A percentile compares a stretch with the other conserved stretches of the same genome.
Conservation (phyloP, 2,888 invertebrate species). For the Eristalinus sepulchralis region DNA sequence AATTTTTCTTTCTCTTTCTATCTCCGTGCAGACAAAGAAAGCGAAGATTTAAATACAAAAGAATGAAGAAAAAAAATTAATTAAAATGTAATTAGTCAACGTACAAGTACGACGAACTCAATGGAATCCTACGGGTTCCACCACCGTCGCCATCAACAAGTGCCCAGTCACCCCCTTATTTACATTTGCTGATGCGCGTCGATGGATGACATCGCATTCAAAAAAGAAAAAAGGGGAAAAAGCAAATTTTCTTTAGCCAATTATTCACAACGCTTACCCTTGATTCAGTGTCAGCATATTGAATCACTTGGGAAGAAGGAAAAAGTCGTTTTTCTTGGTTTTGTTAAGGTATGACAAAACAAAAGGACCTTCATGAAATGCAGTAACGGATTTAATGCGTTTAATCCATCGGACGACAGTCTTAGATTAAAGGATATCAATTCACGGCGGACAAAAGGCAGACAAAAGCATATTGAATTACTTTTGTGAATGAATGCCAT, state of each 20-base stretch:
- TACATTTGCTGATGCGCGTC: constrained; percentile 33
- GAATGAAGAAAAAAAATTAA: constrained; percentile 21
- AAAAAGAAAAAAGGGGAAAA: background rate
- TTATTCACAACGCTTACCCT: constrained; percentile 33
- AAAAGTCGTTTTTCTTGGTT: background rate
- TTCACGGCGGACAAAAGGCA: constrained; percentile 41
- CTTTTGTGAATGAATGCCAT: background rate
- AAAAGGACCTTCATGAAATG: constrained; percentile 32
- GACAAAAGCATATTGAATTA: constrained; percentile 58
- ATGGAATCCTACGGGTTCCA: background rate
- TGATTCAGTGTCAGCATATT: constrained; percentile 40
- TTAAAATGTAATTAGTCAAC: constrained; percentile 49
- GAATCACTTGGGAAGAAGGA: constrained; percentile 12
- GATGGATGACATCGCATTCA: constrained; percentile 9
- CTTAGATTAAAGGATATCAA: constrained; percentile 46
- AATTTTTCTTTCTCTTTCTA: background rate
- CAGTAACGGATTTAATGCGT: constrained; percentile 44
- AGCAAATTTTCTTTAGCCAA: constrained; percentile 45
- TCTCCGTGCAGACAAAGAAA: background rate
- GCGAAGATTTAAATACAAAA: constrained; percentile 3
- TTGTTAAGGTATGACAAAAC: constrained; percentile 1
- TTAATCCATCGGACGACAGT: constrained; percentile 60
- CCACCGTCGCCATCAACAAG: constrained; percentile 42
- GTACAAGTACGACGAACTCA: constrained; percentile 24
- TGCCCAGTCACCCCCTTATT: constrained; percentile 30